Evolutionary conservation across 1,140 invertebrate genomes (phyloP).

Genomic region (Drosophila cardini): DNA sequence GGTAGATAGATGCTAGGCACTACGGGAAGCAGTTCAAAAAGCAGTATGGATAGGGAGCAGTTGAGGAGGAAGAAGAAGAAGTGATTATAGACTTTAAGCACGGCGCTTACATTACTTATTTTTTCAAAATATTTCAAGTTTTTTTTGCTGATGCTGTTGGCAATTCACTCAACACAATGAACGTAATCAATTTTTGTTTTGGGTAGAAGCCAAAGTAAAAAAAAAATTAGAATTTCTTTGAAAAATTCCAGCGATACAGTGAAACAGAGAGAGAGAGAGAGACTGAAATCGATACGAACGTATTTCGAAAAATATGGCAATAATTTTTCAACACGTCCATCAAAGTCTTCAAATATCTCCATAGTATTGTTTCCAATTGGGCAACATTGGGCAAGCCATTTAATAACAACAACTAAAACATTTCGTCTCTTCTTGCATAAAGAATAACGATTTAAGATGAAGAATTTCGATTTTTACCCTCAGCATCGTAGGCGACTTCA

Average conservation of each 20-base stretch:
- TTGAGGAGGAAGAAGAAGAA: constrained; percentile 29
- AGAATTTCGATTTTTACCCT: constrained; percentile 86
- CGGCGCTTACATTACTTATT: constrained; percentile 58
- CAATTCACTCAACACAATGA: constrained; percentile 53
- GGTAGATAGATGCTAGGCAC: constrained; percentile 35
- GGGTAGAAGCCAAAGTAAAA: constrained; percentile 57
- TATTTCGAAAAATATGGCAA: constrained; percentile 70
- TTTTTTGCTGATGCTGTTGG: constrained; percentile 68
- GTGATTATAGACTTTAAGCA: constrained; percentile 51
- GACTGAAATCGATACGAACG: constrained; percentile 44
- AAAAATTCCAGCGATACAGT: constrained; percentile 51
- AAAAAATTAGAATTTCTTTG: constrained; percentile 46
- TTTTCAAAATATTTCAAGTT: constrained; percentile 40
- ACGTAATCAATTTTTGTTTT: constrained; percentile 37
- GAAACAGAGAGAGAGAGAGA: constrained; percentile 1
- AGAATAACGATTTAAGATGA: constrained; percentile 46
- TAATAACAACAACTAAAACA: constrained; percentile 67
- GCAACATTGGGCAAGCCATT: constrained; percentile 58
- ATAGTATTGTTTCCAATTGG: constrained; percentile 34
- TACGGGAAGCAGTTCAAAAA: constrained; percentile 57
- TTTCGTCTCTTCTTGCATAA: constrained; percentile 68
- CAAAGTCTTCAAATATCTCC: constrained; percentile 26
- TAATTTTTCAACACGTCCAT: constrained; percentile 69
- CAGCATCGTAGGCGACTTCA: constrained; percentile 89
- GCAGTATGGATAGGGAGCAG: constrained; percentile 38